A percentile compares a stretch with the other conserved stretches of the same genome.
phyloP scores from a whole-genome alignment of 2,888 invertebrate species.

The Lamellibrachia columna region DNA sequence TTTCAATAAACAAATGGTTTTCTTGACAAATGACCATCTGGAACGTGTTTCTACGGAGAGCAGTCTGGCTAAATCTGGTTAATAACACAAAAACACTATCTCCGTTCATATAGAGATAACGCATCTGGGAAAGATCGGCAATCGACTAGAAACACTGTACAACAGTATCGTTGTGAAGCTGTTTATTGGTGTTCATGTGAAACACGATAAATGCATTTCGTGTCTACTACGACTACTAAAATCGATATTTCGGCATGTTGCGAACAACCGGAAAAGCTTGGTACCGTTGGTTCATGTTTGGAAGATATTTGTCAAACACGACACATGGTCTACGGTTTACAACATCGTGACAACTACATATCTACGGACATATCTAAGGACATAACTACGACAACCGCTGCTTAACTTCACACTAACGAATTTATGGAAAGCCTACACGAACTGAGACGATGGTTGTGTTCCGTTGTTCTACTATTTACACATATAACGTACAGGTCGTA shows the following conservation, averaged over 20 bases:
- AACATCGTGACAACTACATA: constrained; percentile 2
- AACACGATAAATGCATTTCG: constrained; percentile 16
- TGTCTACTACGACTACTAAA: not conserved
- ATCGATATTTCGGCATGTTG: not conserved
- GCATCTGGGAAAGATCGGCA: not conserved
- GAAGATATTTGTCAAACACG: not conserved
- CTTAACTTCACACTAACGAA: not conserved
- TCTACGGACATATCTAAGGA: not conserved
- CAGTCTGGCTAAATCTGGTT: not conserved
- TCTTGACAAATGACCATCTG: no score
- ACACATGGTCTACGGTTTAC: not conserved
- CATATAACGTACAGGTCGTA: not conserved
- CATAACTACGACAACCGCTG: constrained; percentile 4
- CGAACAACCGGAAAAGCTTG: not conserved
- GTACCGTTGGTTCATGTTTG: not conserved
- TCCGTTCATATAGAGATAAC: not conserved
- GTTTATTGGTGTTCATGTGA: not conserved
- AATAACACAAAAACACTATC: not conserved
- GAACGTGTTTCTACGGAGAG: not conserved
- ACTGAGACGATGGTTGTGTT: not conserved
- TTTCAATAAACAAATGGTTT: no score
- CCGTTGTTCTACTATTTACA: constrained; percentile 2
- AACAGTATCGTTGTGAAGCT: not conserved
- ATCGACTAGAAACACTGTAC: not conserved
- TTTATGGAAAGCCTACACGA: not conserved